Conservation (phyloP, 2,113 vertebrate species). For the Bombycilla garrulus region DNA sequence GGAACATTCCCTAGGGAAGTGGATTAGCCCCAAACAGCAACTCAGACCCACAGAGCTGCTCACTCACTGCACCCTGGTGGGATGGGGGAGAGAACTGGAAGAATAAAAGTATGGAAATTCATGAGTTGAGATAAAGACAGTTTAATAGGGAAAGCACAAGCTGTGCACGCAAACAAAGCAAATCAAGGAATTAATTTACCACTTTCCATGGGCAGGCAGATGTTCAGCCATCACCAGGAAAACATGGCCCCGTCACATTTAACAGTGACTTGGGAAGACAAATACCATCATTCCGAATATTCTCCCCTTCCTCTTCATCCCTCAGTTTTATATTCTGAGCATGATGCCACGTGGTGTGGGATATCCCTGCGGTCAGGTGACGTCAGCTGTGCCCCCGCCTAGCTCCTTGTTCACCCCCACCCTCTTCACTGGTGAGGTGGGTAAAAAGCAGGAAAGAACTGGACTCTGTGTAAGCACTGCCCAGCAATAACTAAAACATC, state of each 20-base stretch:
- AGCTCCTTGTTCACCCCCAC: neutral
- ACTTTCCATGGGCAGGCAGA: neutral
- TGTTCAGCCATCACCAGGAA: neutral
- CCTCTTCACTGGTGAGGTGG: too few relatives aligned
- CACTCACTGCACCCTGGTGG: neutral
- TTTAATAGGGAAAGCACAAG: neutral
- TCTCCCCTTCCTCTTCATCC: neutral
- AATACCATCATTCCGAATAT: rapidly evolving
- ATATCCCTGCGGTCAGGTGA: neutral
- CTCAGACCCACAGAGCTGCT: neutral
- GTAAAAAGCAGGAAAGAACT: neutral
- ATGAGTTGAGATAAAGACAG: neutral
- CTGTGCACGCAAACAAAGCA: neutral
- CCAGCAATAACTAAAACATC: neutral
- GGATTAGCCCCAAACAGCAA: neutral
- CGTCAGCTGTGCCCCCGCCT: neutral
- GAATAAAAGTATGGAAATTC: neutral
- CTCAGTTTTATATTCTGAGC: neutral
- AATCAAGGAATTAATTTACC: neutral
- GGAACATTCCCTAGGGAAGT: neutral
- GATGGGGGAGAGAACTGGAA: neutral
- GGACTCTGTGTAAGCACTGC: neutral
- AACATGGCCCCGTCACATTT: neutral
- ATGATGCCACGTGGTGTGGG: neutral
- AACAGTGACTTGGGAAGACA: neutral